Conservation (phyloP, 2,797 vertebrate species). For the Poeciliopsis presidionis region DNA sequence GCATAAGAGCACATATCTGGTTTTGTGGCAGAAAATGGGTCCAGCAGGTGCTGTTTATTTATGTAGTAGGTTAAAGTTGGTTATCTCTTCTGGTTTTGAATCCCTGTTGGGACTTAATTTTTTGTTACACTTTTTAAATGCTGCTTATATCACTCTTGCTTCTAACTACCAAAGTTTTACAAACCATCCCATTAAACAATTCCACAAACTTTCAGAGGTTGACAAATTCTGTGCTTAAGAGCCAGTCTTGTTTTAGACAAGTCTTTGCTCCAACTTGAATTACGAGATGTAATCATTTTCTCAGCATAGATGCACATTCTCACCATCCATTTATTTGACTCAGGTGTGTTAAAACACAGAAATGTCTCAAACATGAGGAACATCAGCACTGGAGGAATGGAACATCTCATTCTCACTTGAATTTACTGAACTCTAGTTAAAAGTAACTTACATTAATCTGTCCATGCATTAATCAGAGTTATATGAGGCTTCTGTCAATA, state of each 20-base stretch:
- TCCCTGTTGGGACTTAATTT: neutral
- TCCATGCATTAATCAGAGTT: neutral
- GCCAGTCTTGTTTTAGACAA: neutral
- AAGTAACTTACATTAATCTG: neutral
- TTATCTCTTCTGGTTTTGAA: neutral
- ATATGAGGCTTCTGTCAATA: neutral
- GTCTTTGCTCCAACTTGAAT: neutral
- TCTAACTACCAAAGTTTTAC: neutral
- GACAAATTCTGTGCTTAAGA: neutral
- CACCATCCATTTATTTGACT: neutral
- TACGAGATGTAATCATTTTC: neutral
- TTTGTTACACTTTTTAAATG: neutral
- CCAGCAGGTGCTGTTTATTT: neutral
- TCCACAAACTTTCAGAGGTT: neutral
- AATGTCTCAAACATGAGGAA: neutral
- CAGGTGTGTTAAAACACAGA: neutral
- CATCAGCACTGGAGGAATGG: neutral
- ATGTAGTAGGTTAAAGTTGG: neutral
- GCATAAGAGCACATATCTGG: neutral
- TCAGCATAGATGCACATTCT: neutral
- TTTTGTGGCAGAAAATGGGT: neutral
- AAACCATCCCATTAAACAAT: neutral
- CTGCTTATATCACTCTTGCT: neutral
- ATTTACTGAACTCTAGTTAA: neutral
- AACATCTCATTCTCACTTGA: neutral